These are phyloP conservation scores for Psilopsiagon aurifrons DNA, from an alignment of 2,113 vertebrate genomes.

Conservation along the genomic window DNA sequence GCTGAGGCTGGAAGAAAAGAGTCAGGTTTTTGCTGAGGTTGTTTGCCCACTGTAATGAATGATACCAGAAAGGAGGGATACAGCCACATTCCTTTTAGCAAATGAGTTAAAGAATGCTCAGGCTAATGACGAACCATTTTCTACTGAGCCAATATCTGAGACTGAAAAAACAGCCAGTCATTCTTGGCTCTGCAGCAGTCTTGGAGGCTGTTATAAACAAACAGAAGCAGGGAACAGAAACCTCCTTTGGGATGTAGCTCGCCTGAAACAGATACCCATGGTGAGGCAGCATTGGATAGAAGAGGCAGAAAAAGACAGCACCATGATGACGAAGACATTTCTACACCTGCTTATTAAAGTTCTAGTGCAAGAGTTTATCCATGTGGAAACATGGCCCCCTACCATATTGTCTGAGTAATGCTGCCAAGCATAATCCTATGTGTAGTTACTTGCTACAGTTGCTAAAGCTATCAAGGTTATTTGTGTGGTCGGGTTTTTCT, in stretches of 20 bases:
- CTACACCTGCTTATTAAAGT: not conserved
- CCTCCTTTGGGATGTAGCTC: constrained; percentile 12
- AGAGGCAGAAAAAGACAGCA: not conserved
- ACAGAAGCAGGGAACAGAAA: constrained; percentile 40
- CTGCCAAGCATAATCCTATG: not conserved
- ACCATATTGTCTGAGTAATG: rapidly evolving
- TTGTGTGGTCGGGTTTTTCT: not conserved
- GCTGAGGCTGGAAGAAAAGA: not conserved
- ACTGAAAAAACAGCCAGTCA: constrained; percentile 4
- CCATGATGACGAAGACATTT: not conserved
- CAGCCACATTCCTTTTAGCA: not conserved
- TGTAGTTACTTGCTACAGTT: not conserved
- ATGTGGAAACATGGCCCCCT: not conserved
- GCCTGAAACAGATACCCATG: not conserved
- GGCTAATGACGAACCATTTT: constrained; percentile 7
- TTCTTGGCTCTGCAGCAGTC: constrained; percentile 33
- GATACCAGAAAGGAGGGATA: not conserved
- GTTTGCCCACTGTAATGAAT: not conserved
- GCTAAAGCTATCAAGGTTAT: not conserved
- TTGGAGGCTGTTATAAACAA: constrained; percentile 28
- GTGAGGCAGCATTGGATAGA: not conserved
- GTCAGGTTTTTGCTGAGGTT: not conserved
- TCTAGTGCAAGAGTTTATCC: not conserved
- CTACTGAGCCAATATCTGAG: not conserved
- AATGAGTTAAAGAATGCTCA: not conserved